phyloP scores from a whole-genome alignment of 2,797 vertebrate genomes.

The Microctenopoma steveboyesi region DNA sequence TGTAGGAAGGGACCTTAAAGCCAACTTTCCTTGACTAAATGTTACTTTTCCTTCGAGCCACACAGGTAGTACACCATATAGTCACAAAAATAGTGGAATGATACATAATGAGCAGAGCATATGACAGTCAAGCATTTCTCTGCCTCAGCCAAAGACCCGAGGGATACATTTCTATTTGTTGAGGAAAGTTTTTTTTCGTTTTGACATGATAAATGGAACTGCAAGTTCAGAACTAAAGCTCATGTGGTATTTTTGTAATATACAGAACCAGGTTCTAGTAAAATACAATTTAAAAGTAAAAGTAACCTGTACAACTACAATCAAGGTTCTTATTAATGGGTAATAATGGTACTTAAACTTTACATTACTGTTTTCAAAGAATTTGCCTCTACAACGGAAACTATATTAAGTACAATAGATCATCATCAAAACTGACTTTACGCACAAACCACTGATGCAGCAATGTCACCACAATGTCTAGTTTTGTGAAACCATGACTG shows the following conservation, averaged over 20 bases:
- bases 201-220: conserved; percentile 34
- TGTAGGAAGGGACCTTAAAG: conserved; percentile 36
- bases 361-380: not conserved
- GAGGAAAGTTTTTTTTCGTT: conserved; percentile 31
- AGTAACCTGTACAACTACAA: not conserved
- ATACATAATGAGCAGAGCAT: conserved; percentile 57
- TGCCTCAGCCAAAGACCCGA: conserved; percentile 38
- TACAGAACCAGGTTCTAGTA: not conserved
- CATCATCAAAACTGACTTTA: not conserved
- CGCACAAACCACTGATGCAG: not conserved
- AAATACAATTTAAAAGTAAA: not conserved
- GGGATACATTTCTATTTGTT: conserved; percentile 58
- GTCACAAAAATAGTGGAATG: conserved; percentile 30
- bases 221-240: conserved; percentile 27
- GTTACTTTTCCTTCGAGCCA: conserved; percentile 25
- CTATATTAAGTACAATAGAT: not conserved
- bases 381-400: not conserved
- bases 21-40: conserved; percentile 37
- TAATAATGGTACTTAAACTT: not conserved
- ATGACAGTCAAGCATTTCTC: conserved; percentile 59
- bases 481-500: not conserved
- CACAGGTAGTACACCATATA: conserved; percentile 38
- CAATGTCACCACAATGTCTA: not conserved
- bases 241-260: conserved; percentile 3
- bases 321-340: not conserved